phyloP scores from a whole-genome alignment of 2,113 vertebrate genomes.

The Hydropotes inermis region DNA sequence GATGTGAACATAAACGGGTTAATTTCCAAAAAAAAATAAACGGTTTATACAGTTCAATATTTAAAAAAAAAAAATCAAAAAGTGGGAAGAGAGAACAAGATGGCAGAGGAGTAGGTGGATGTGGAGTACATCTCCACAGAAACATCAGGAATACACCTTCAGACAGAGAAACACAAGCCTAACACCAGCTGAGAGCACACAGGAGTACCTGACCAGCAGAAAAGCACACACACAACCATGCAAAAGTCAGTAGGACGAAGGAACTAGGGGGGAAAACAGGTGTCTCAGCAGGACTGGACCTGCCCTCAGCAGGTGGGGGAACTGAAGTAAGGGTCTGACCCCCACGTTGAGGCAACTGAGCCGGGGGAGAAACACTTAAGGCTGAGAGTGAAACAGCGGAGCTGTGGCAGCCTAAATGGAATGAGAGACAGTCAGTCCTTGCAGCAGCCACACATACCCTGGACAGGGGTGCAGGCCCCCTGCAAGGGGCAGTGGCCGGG shows the following conservation, averaged over 20 bases:
- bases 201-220: not conserved
- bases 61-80: not conserved
- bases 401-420: not conserved
- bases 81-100: not conserved
- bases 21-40: not conserved
- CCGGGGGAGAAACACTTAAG: not conserved
- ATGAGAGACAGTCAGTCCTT: not conserved
- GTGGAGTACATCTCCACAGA: not conserved
- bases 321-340: not conserved
- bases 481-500: not conserved
- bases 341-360: not conserved
- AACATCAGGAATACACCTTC: not conserved
- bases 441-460: not conserved
- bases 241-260: not conserved
- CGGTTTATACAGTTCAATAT: not conserved
- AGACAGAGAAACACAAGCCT: not conserved
- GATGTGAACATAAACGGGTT: not conserved
- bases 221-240: not conserved
- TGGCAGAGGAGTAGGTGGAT: not conserved
- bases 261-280: not conserved
- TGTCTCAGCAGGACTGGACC: not conserved
- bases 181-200: not conserved
- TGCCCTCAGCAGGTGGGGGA: not conserved
- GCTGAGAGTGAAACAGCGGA: not conserved
- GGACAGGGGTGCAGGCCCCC: not conserved